phyloP scores from a whole-genome alignment of 2,888 invertebrate species.

The Idaea straminata region DNA sequence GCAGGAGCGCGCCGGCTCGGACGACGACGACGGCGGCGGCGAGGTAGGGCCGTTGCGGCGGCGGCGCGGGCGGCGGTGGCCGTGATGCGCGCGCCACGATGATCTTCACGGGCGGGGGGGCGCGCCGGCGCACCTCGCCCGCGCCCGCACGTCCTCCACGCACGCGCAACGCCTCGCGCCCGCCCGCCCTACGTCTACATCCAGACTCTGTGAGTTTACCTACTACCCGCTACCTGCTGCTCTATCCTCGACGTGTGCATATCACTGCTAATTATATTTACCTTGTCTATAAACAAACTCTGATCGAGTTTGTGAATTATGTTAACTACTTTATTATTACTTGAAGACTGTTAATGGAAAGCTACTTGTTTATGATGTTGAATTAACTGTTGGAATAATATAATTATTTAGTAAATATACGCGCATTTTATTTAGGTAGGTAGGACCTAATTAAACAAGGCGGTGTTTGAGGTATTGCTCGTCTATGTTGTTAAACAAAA shows the following conservation, averaged over 20 bases:
- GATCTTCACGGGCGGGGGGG: conserved; percentile 79
- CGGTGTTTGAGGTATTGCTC: too few relatives aligned
- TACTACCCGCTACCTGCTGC: conserved; percentile 12
- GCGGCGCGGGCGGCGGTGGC: conserved; percentile 29
- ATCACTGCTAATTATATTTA: neutral
- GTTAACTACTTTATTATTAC: conserved; percentile 7
- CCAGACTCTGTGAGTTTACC: conserved; percentile 58
- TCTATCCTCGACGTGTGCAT: neutral
- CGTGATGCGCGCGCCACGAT: conserved; percentile 63
- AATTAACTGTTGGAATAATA: too few relatives aligned
- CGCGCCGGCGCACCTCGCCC: conserved; percentile 73
- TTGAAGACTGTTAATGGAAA: neutral
- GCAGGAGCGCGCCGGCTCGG: conserved; percentile 31
- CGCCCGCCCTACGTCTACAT: conserved; percentile 53
- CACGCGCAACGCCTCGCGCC: conserved; percentile 46
- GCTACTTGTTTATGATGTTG: neutral
- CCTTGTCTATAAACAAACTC: conserved; percentile 20
- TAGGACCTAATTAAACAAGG: too few relatives aligned
- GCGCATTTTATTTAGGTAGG: neutral
- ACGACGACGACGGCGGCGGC: conserved; percentile 30
- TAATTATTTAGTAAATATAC: too few relatives aligned
- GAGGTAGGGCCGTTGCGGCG: conserved; percentile 23
- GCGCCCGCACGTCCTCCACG: conserved; percentile 51
- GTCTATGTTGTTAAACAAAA: neutral
- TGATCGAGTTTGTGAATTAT: conserved; percentile 25